These are phyloP conservation scores for Brachirus orientalis DNA, from an alignment of 2,113 vertebrate species.

Conservation along the genomic window DNA sequence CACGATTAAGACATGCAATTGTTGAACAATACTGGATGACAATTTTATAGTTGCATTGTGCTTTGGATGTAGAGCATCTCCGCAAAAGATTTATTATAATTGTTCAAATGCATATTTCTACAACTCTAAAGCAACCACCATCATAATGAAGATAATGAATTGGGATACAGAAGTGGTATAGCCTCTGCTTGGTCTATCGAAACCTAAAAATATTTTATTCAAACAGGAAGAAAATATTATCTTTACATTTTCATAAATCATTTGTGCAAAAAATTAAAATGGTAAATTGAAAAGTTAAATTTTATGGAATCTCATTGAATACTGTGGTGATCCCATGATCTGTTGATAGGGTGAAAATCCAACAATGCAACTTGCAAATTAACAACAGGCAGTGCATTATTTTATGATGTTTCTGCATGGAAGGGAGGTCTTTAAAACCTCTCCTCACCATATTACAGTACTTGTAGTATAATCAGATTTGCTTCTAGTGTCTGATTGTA, in stretches of 20 bases:
- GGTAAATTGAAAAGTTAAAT: not conserved
- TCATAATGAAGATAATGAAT: too few species aligned
- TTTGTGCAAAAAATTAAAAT: too few species aligned
- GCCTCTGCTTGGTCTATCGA: not conserved
- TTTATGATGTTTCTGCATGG: not conserved
- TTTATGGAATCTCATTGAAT: not conserved
- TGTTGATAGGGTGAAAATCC: not conserved
- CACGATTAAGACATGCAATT: too few species aligned
- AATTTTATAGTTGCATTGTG: not conserved
- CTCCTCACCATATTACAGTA: not conserved
- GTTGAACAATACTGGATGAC: not conserved
- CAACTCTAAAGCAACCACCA: too few species aligned
- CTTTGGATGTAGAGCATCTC: too few species aligned
- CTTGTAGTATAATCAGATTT: not conserved
- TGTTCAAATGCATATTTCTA: too few species aligned
- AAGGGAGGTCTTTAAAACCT: not conserved
- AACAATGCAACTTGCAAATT: not conserved
- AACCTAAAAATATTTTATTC: not conserved
- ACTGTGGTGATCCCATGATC: not conserved
- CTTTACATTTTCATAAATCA: not conserved
- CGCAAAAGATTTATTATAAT: too few species aligned
- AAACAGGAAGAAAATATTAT: not conserved
- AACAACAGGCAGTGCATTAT: not conserved
- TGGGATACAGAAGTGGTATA: not conserved
- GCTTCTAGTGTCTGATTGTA: not conserved